phyloP scores from a whole-genome alignment of 2,797 vertebrate genomes.

The Babyrousa celebensis region DNA sequence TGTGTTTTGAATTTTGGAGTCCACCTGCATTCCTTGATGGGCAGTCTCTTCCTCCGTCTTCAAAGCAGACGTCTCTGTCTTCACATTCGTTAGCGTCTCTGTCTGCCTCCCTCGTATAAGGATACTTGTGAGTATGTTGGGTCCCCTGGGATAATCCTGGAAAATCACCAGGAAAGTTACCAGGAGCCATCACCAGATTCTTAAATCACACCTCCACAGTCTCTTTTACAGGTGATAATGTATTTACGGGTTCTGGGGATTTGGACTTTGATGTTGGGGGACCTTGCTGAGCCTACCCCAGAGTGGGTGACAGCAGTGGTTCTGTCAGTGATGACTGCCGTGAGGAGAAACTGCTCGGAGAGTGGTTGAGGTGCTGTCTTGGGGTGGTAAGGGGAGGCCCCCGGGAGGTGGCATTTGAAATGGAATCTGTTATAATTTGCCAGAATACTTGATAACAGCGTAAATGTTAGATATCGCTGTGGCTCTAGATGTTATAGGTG shows the following conservation, averaged over 20 bases:
- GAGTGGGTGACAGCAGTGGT: neutral
- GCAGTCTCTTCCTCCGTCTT: neutral
- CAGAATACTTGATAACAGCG: neutral
- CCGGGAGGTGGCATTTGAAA: neutral
- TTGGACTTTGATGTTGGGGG: neutral
- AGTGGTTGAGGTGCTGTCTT: neutral
- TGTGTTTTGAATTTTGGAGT: neutral
- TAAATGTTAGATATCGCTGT: neutral
- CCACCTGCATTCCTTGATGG: neutral
- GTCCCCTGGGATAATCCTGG: neutral
- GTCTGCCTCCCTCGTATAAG: neutral
- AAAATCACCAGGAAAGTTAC: neutral
- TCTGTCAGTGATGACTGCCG: neutral
- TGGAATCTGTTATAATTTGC: neutral
- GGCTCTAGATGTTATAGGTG: neutral
- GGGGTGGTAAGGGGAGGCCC: neutral
- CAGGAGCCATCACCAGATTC: neutral
- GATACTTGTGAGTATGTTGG: neutral
- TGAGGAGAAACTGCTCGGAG: neutral
- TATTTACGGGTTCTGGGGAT: neutral
- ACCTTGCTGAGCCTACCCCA: neutral
- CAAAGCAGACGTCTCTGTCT: neutral
- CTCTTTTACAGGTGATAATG: neutral
- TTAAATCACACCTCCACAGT: neutral
- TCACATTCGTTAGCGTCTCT: neutral